phyloP scores from a whole-genome alignment of 1,140 invertebrate genomes.

The Aplysia californica region DNA sequence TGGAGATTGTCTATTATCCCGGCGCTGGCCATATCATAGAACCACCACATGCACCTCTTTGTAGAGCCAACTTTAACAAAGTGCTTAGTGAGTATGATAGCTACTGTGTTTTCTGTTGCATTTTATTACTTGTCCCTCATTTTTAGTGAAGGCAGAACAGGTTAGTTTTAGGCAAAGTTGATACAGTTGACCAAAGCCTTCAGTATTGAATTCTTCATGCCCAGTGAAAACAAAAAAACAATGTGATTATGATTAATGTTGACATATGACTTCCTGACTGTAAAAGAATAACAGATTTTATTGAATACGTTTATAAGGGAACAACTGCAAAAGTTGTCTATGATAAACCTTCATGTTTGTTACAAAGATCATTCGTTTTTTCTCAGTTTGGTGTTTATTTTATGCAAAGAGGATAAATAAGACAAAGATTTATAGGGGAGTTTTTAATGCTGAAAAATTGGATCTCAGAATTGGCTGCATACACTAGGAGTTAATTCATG shows the following conservation, averaged over 20 bases:
- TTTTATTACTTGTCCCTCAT: too few species aligned
- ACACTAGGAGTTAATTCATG: neutral
- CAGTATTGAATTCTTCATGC: too few species aligned
- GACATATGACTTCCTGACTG: neutral
- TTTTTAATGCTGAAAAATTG: neutral
- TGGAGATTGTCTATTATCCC: conserved; percentile 30
- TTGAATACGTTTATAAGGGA: neutral
- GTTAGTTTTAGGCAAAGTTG: neutral
- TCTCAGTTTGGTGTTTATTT: too few species aligned
- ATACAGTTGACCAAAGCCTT: neutral
- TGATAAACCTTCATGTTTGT: neutral
- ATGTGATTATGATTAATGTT: neutral
- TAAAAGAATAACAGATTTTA: neutral
- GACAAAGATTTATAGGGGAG: too few species aligned
- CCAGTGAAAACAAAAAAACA: too few species aligned
- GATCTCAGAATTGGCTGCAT: neutral
- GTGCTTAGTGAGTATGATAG: conserved; percentile 13
- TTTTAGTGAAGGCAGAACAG: too few species aligned
- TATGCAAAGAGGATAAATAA: too few species aligned
- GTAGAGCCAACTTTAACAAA: conserved; percentile 3
- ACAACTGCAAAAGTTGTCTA: neutral
- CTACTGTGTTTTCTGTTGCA: neutral
- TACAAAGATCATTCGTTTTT: neutral
- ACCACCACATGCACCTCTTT: conserved; percentile 43
- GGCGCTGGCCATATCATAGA: conserved; percentile 52